Evolutionary conservation across 2,888 invertebrate genomes (phyloP).

Genomic region (Pseudeuparius sepicola): DNA sequence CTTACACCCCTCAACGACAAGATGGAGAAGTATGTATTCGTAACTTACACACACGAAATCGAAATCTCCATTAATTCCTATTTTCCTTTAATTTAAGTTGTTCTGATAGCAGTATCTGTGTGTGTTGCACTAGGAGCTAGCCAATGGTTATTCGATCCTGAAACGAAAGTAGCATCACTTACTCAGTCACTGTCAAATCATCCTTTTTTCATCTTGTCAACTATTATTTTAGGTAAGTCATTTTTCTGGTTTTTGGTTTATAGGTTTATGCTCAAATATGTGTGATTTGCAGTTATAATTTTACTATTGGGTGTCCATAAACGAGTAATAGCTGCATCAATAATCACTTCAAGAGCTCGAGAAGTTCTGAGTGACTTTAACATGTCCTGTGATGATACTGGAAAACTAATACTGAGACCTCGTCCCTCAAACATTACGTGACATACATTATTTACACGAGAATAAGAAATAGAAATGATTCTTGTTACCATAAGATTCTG

Average conservation of each 20-base stretch:
- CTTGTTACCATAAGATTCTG: too few relatives aligned
- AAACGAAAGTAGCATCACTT: conserved; percentile 83
- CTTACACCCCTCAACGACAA: conserved; percentile 84
- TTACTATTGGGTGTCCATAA: conserved; percentile 92
- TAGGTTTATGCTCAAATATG: neutral
- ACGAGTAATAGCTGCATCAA: conserved; percentile 91
- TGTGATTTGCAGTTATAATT: conserved; percentile 59
- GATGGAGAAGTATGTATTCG: conserved; percentile 84
- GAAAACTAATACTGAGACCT: conserved; percentile 89
- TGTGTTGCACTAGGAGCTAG: conserved; percentile 92
- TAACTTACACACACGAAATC: conserved; percentile 7
- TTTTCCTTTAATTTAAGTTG: conserved; percentile 48
- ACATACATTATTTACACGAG: too few relatives aligned
- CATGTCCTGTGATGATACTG: conserved; percentile 97
- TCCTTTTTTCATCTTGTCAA: conserved; percentile 87
- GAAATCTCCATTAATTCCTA: neutral
- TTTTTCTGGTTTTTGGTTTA: neutral
- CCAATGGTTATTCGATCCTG: conserved; percentile 92
- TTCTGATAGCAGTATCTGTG: conserved; percentile 75
- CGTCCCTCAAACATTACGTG: conserved; percentile 50
- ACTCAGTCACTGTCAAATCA: conserved; percentile 89
- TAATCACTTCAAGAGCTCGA: conserved; percentile 85
- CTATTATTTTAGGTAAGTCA: conserved; percentile 63
- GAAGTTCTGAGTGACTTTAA: conserved; percentile 90
- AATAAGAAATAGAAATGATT: too few relatives aligned